Evolutionary conservation across 1,140 invertebrate genomes (phyloP).

Genomic region (Samia ricini): DNA sequence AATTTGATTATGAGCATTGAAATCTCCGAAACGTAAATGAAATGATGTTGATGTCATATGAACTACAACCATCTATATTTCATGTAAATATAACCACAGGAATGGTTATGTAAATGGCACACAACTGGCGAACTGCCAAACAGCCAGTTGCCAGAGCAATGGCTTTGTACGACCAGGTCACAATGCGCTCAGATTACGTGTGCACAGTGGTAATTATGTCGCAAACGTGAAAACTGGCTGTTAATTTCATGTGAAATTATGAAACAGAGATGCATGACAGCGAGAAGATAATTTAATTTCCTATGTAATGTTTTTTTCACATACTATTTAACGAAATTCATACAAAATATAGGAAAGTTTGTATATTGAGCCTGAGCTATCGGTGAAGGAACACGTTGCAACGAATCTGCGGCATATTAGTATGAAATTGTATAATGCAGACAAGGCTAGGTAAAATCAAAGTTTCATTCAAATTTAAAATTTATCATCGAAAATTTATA

Average conservation of each 20-base stretch:
- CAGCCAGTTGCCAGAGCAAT: background rate
- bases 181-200: conserved; percentile 4
- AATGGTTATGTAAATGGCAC: background rate
- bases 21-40: background rate
- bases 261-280: no score
- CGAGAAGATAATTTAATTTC: no score
- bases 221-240: background rate
- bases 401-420: no score
- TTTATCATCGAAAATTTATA: no score
- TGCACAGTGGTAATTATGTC: background rate
- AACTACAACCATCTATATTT: background rate
- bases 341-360: no score
- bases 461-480: no score
- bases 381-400: no score
- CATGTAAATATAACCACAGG: background rate
- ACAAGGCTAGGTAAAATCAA: no score
- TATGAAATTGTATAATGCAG: no score
- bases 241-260: background rate
- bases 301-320: no score
- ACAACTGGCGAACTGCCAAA: background rate
- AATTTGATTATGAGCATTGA: background rate
- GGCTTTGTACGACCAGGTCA: background rate
- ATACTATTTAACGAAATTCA: no score
- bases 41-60: background rate
- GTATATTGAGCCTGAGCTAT: no score